Conservation (phyloP, 1,140 invertebrate species). For the Maniola jurtina region DNA sequence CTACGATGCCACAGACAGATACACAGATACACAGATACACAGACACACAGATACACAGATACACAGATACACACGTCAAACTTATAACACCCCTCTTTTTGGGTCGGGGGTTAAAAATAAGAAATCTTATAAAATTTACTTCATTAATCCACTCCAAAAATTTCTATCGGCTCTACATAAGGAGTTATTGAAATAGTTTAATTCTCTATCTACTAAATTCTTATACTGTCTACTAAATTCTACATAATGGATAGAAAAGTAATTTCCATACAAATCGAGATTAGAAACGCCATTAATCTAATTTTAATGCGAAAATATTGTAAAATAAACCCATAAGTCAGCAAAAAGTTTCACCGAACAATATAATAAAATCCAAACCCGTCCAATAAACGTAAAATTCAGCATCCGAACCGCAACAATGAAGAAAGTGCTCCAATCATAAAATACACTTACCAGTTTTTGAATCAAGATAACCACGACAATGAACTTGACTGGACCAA, state of each 20-base stretch:
- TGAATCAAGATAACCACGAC: conserved; percentile 57
- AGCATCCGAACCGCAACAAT: conserved; percentile 40
- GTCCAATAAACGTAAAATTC: conserved; percentile 14
- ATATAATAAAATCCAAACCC: conserved; percentile 8
- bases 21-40: too few species aligned
- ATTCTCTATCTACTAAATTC: not conserved
- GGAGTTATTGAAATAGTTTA: not conserved
- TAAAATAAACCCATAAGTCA: not conserved
- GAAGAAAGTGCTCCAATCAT: conserved; percentile 47
- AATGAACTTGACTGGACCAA: conserved; percentile 61
- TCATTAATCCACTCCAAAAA: too few species aligned
- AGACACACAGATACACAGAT: too few species aligned
- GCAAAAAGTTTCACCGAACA: not conserved
- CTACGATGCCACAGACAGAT: too few species aligned
- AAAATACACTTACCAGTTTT: conserved; percentile 59
- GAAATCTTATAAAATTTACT: too few species aligned
- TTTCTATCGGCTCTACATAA: too few species aligned
- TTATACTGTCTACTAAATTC: not conserved
- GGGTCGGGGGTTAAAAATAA: too few species aligned
- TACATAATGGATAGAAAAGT: not conserved
- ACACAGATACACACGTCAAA: too few species aligned
- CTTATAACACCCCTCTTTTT: too few species aligned
- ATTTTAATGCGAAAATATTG: conserved; percentile 1
- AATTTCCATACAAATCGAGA: not conserved
- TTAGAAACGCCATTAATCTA: not conserved